A percentile compares a stretch with the other conserved stretches of the same genome.
Evolutionary conservation across 2,888 invertebrate species (phyloP).

Genomic region (Andricus curvator): DNA sequence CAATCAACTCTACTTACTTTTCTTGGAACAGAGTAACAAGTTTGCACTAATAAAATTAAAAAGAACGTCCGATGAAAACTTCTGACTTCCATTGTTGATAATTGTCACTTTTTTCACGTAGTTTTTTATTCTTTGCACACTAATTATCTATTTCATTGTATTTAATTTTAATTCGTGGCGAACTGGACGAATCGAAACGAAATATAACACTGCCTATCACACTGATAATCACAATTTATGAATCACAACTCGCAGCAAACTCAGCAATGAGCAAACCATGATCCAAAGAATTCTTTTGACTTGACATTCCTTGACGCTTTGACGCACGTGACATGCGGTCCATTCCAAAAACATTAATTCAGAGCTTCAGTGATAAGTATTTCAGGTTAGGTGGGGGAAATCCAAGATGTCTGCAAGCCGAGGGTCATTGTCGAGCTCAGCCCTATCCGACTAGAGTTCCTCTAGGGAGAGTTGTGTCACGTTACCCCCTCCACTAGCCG

Average conservation of each 20-base stretch:
- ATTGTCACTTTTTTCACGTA: neutral
- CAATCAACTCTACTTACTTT: slow-evolving; percentile 16
- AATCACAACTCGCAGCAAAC: neutral
- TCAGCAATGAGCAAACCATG: too few species aligned
- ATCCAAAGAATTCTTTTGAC: neutral
- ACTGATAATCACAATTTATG: neutral
- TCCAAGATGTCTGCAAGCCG: too few species aligned
- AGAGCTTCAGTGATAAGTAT: too few species aligned
- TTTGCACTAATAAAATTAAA: neutral
- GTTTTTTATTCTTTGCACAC: neutral
- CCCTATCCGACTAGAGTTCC: too few species aligned
- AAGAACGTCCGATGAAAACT: neutral
- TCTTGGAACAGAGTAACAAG: slow-evolving; percentile 19
- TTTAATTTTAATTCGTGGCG: neutral
- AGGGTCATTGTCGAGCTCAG: too few species aligned
- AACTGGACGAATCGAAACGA: neutral
- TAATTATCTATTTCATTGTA: neutral
- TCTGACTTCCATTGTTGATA: neutral
- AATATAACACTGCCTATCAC: neutral
- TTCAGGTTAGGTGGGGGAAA: too few species aligned
- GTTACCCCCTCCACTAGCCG: too few species aligned
- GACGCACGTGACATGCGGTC: neutral
- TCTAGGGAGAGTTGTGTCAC: too few species aligned
- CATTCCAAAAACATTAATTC: neutral
- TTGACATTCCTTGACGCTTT: too few species aligned